Percentiles rank a stretch among this genome's conserved stretches.
Conservation (phyloP, 2,113 vertebrate species). For the Halcyon malimbica region DNA sequence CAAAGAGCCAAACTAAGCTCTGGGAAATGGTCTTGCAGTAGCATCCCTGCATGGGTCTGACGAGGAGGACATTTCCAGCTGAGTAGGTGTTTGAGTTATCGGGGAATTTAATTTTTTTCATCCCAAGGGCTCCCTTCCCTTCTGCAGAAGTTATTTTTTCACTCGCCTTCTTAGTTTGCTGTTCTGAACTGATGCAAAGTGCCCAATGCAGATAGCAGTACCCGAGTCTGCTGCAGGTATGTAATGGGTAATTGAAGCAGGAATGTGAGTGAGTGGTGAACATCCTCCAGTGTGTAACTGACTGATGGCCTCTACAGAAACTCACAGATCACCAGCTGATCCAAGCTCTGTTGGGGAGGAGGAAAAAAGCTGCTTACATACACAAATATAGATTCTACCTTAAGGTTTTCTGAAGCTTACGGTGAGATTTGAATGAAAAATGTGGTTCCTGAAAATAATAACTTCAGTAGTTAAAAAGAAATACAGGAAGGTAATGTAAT, state of each 20-base stretch:
- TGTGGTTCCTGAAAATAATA: constrained; percentile 32
- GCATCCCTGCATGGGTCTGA: not conserved
- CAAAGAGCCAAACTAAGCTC: not conserved
- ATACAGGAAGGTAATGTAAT: not conserved
- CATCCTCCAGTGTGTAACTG: not conserved
- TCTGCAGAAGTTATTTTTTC: not conserved
- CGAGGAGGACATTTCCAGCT: not conserved
- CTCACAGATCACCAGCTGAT: not conserved
- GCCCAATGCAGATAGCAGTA: not conserved
- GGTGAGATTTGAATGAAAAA: constrained; percentile 40
- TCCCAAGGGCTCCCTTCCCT: not conserved
- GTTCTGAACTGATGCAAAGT: not conserved
- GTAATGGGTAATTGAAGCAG: constrained; percentile 2
- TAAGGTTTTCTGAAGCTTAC: not conserved
- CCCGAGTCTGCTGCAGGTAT: not conserved
- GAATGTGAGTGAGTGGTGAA: not conserved
- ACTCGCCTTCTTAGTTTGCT: not conserved
- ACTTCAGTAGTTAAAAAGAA: constrained; percentile 21
- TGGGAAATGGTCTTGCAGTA: not conserved
- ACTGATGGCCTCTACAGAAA: not conserved
- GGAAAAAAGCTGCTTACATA: not conserved
- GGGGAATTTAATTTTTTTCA: not conserved
- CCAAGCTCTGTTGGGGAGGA: not conserved
- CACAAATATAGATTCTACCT: not conserved
- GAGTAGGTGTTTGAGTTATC: not conserved